Evolutionary conservation across 1,140 invertebrate genomes (phyloP).

Genomic region (Lycorma delicatula): DNA sequence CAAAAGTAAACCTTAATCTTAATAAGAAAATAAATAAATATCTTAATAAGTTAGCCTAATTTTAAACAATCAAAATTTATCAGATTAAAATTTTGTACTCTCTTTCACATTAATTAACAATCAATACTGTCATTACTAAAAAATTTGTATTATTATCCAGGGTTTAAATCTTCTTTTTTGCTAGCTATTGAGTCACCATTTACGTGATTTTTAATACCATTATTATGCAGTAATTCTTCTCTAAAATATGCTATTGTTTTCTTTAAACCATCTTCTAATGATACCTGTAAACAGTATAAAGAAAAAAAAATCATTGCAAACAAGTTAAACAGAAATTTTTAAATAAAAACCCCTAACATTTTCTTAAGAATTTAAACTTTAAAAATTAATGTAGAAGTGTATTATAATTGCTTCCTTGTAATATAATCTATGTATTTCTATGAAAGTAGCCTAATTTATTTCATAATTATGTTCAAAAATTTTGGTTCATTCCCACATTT

Average conservation of each 20-base stretch:
- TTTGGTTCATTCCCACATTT: too few species aligned
- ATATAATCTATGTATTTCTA: not conserved
- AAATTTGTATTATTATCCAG: not conserved
- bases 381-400: not conserved
- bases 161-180: conserved; percentile 2
- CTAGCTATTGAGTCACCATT: not conserved
- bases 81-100: too few species aligned
- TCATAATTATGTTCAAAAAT: not conserved
- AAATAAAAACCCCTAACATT: not conserved
- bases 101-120: too few species aligned
- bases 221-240: conserved; percentile 48
- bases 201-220: not conserved
- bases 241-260: conserved; percentile 88
- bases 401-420: not conserved
- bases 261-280: conserved; percentile 70
- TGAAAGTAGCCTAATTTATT: not conserved
- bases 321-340: not conserved
- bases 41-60: too few species aligned
- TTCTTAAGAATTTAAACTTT: not conserved
- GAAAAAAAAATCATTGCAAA: not conserved
- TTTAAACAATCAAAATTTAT: too few species aligned
- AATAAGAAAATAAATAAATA: too few species aligned
- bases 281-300: conserved; percentile 48
- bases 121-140: too few species aligned
- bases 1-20: too few species aligned